These are phyloP conservation scores for Leucoma salicis DNA, from an alignment of 2,888 invertebrate genomes.

Conservation along the genomic window DNA sequence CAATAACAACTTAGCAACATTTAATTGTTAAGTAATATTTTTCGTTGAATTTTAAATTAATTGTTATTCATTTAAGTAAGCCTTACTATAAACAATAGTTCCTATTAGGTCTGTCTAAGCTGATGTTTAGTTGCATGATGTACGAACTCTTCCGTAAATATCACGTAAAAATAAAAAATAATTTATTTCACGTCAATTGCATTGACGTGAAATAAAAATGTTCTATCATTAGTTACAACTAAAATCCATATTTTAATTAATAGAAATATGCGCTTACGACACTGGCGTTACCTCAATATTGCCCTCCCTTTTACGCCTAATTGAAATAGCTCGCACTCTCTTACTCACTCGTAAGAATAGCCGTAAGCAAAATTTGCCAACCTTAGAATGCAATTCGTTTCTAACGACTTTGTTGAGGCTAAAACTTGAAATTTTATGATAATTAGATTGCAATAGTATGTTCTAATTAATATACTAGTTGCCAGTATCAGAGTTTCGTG, in stretches of 20 bases:
- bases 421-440: conserved; percentile 79
- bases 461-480: conserved; percentile 72
- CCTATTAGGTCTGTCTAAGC: too few species aligned
- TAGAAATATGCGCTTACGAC: conserved; percentile 51
- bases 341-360: conserved; percentile 46
- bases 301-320: conserved; percentile 21
- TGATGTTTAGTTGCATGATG: too few species aligned
- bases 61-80: too few species aligned
- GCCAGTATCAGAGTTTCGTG: conserved; percentile 56
- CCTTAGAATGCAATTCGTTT: conserved; percentile 60
- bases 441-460: conserved; percentile 72
- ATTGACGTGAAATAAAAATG: too few species aligned
- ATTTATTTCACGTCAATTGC: conserved; percentile 17
- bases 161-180: conserved; percentile 3
- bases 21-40: not conserved
- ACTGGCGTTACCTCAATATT: conserved; percentile 54
- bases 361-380: conserved; percentile 54
- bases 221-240: conserved; percentile 28
- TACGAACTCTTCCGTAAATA: not conserved
- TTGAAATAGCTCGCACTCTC: conserved; percentile 25
- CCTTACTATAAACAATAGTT: too few species aligned
- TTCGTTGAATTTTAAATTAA: too few species aligned
- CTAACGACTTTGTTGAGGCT: conserved; percentile 68
- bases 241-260: conserved; percentile 47
- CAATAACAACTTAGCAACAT: not conserved